Base-by-base conservation (phyloP, 1,140 invertebrate genomes). In the Gryllus bimaculatus region DNA sequence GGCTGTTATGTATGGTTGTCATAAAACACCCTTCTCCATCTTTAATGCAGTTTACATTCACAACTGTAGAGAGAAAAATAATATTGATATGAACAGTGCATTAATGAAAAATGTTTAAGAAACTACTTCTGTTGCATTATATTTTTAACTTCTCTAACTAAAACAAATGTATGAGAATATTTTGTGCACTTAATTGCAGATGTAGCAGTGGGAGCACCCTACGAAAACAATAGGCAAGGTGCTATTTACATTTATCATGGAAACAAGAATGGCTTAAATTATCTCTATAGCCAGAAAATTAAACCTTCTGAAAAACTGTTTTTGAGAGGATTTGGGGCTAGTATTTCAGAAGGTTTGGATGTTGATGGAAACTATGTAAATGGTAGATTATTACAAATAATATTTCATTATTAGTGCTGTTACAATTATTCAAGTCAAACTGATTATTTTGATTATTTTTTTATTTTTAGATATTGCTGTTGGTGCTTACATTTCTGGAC, bases 401-500 rank as follows among this genome's bases (percentile, higher is more conserved):
- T 66, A 66, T 66, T 66, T 66, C 10, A 13, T 10, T 54, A 54
- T 18, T 66, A 13, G 10, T 66, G 10, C 10, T 66, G 10, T 66
- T 13, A 10, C 0, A 10, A 66, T 66, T 66, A 66, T 66, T 66
- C 54, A 3, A 18, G 18, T 13, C 10, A 66, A 66, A 66, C 5
- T 39, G 26, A 39, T 39, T 39, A 39, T 39, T 39, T 39, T 39
- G 5, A n/a, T n/a, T n/a, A n/a, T n/a, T 39, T 39, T 39, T 39
- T 66, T 66, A 13, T 66, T 66, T 66, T 66, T 79, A 85, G 90
- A 92, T 84, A 83, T 93, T 78, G 91, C 90, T 8, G 84, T 93
- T 8, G 91, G 92, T 12, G 90, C 91, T 0, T 88, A 89, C 76
- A 85, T 88, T 48, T 89, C 88, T 20, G 87, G 86, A 48, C 85